Percentiles rank a stretch among this genome's conserved stretches.
Evolutionary conservation across 2,888 invertebrate species (phyloP).

Genomic region (Chymomyza fuscimana): DNA sequence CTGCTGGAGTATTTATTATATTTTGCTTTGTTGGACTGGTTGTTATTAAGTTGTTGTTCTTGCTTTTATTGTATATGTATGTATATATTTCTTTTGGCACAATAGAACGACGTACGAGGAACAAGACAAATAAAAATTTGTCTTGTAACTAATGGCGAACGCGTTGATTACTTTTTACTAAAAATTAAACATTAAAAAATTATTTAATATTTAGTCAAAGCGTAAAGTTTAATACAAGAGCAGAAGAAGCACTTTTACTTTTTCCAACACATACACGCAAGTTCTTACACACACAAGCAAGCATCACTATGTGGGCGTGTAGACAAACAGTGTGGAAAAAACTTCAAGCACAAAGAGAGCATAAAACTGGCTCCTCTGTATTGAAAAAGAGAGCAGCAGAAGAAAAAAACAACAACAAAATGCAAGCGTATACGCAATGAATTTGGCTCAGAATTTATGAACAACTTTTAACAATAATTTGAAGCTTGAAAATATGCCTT

Average conservation of each 20-base stretch:
- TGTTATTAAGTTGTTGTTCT: constrained; percentile 24
- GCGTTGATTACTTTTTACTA: background rate
- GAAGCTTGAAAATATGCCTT: background rate
- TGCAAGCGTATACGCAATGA: background rate
- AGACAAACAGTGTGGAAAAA: constrained; percentile 69
- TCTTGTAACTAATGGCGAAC: constrained; percentile 36
- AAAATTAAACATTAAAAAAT: background rate
- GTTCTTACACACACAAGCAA: constrained; percentile 12
- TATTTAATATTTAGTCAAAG: background rate
- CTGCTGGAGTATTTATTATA: constrained; percentile 1
- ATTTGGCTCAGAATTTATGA: background rate
- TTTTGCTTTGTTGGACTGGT: constrained; percentile 10
- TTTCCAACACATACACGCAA: constrained; percentile 50
- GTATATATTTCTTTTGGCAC: constrained; percentile 51
- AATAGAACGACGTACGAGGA: constrained; percentile 33
- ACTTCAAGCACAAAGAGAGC: constrained; percentile 47
- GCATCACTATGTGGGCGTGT: constrained; percentile 62
- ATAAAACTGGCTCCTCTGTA: constrained; percentile 28
- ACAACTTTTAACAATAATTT: background rate
- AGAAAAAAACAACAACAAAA: constrained; percentile 45
- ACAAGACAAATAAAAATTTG: constrained; percentile 19
- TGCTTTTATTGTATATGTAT: constrained; percentile 4
- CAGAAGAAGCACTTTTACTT: constrained; percentile 60
- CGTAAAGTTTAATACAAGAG: constrained; percentile 16
- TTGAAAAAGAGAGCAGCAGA: constrained; percentile 38